Evolutionary conservation across 2,888 invertebrate species (phyloP).

Genomic region (Entomobrya proxima): DNA sequence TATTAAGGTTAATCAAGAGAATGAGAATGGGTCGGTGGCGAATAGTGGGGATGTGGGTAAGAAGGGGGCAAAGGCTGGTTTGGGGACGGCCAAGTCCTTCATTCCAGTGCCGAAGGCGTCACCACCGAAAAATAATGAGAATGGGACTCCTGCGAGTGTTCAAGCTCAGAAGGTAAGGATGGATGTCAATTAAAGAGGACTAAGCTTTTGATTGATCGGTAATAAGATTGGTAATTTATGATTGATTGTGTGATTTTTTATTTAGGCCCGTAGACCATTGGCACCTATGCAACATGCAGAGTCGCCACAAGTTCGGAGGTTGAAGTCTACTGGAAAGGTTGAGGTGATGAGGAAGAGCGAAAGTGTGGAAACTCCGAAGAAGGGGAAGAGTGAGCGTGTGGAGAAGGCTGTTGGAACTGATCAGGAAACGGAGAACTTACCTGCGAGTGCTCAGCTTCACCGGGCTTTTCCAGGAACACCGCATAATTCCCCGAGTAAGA

Average conservation of each 20-base stretch:
- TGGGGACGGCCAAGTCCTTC: slow-evolving; percentile 17
- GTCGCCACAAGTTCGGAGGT: background rate
- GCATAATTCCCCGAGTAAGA: slow-evolving; percentile 18
- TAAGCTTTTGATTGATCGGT: background rate
- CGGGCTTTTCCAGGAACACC: slow-evolving; percentile 18
- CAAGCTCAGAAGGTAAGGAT: background rate
- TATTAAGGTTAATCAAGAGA: slow-evolving; percentile 17
- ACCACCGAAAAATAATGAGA: slow-evolving; percentile 15
- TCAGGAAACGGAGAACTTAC: background rate
- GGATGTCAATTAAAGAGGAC: background rate
- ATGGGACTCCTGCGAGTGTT: background rate
- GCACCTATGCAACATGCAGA: slow-evolving; percentile 27
- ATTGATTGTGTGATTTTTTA: background rate
- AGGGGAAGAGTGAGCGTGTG: background rate
- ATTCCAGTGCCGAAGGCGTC: slow-evolving; percentile 15
- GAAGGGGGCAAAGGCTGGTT: background rate
- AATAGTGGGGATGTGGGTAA: background rate
- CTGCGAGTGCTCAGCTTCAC: background rate
- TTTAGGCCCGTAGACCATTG: slow-evolving; percentile 19
- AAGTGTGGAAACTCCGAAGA: background rate
- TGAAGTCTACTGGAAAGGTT: background rate
- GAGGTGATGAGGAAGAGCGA: background rate
- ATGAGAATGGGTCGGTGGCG: background rate
- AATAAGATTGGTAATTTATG: background rate
- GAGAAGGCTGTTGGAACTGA: background rate